Evolutionary conservation across 2,113 vertebrate genomes (phyloP).

Genomic region (Apus apus): DNA sequence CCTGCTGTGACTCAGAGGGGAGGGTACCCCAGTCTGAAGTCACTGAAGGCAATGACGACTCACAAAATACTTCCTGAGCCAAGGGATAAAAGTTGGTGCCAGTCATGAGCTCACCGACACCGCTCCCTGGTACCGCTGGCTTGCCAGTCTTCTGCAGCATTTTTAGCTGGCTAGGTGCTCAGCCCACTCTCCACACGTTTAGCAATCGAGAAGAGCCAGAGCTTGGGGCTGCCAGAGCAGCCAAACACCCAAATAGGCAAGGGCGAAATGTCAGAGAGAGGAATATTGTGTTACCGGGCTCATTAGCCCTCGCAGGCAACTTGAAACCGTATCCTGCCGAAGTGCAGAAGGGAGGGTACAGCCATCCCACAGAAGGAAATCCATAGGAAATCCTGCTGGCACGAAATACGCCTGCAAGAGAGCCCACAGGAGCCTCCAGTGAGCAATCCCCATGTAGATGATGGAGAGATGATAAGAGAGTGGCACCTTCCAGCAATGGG

Average conservation of each 20-base stretch:
- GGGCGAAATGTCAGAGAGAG: background rate
- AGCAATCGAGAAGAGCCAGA: background rate
- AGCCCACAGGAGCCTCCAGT: background rate
- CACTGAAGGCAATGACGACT: conserved; percentile 1
- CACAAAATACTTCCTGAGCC: background rate
- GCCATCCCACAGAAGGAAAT: background rate
- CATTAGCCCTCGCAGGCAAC: background rate
- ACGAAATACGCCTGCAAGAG: background rate
- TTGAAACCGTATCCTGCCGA: rapidly evolving
- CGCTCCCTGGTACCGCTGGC: background rate
- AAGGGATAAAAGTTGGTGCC: conserved; percentile 4
- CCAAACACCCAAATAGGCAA: conserved; percentile 29
- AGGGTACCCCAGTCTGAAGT: background rate
- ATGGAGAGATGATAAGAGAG: background rate
- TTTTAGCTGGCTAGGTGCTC: conserved; percentile 32
- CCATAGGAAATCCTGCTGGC: background rate
- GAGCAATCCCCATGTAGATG: background rate
- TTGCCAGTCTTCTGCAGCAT: conserved; percentile 25
- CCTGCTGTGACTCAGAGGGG: background rate
- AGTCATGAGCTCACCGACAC: conserved; percentile 45
- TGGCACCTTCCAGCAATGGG: background rate
- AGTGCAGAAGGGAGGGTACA: background rate
- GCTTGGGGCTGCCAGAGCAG: conserved; percentile 22
- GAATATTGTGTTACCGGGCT: background rate
- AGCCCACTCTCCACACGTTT: conserved; percentile 18